Conservation (phyloP, 2,113 vertebrate genomes). For the Glaucomys volans region DNA sequence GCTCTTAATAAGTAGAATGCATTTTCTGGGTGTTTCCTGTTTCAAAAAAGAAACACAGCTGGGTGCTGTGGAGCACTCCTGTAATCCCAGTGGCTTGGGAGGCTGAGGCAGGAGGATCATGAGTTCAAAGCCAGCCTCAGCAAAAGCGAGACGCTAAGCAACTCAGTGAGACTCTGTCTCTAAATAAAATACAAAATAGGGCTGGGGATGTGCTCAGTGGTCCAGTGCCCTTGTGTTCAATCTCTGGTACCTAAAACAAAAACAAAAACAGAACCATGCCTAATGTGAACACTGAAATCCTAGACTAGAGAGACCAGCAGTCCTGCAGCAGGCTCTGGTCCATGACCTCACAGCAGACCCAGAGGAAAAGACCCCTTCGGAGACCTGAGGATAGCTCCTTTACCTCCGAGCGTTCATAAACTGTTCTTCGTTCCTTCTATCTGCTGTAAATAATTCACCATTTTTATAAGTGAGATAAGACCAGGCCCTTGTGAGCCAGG, state of each 20-base stretch:
- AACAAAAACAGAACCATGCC: neutral
- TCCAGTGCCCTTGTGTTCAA: too few relatives aligned
- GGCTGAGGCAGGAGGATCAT: too few relatives aligned
- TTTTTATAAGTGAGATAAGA: constrained; percentile 50
- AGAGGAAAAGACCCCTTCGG: neutral
- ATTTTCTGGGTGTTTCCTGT: neutral
- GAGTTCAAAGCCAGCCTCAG: too few relatives aligned
- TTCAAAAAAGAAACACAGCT: neutral
- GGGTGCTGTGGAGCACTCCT: too few relatives aligned
- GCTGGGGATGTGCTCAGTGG: too few relatives aligned
- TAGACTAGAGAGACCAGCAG: accelerated
- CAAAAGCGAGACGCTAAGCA: too few relatives aligned
- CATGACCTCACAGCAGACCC: neutral
- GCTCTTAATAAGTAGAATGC: neutral
- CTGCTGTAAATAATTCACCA: constrained; percentile 52
- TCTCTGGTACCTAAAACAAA: too few relatives aligned
- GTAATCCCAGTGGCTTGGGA: too few relatives aligned
- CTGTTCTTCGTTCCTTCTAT: neutral
- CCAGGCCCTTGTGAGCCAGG: neutral
- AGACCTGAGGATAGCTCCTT: neutral
- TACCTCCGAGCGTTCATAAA: neutral
- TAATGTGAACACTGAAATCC: accelerated
- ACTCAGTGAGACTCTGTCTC: too few relatives aligned
- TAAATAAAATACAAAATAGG: too few relatives aligned
- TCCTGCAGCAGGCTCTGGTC: neutral